phyloP scores from a whole-genome alignment of 2,113 vertebrate genomes.

The Synchiropus splendidus region DNA sequence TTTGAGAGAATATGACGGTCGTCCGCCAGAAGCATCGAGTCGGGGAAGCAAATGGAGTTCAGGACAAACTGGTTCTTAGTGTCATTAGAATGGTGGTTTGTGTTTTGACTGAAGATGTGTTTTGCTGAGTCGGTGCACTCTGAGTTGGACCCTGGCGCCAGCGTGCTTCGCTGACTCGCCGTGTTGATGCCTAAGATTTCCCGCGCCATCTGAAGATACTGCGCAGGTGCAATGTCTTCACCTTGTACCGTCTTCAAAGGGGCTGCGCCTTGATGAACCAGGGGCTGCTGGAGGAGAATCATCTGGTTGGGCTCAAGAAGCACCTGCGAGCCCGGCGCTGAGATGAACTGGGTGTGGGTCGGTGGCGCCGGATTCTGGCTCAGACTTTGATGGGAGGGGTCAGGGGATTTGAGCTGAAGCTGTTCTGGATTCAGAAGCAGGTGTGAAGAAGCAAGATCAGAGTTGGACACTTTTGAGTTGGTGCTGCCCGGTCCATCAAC shows the following conservation, averaged over 20 bases:
- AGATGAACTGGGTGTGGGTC: conserved; percentile 75
- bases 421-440: conserved; percentile 72
- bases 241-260: conserved; percentile 70
- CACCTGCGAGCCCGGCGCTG: conserved; percentile 79
- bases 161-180: conserved; percentile 67
- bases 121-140: conserved; percentile 78
- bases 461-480: conserved; percentile 72
- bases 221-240: conserved; percentile 61
- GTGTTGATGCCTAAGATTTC: conserved; percentile 72
- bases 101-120: conserved; percentile 76
- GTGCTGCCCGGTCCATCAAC: conserved; percentile 59
- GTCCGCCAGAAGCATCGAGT: conserved; percentile 87
- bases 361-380: conserved; percentile 69
- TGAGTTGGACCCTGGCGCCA: conserved; percentile 70
- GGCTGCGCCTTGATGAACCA: conserved; percentile 72
- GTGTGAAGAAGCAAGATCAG: conserved; percentile 73
- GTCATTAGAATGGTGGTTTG: conserved; percentile 71
- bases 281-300: conserved; percentile 82
- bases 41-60: conserved; percentile 91
- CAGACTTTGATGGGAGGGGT: conserved; percentile 70
- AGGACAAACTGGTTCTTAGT: conserved; percentile 90
- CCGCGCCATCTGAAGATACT: conserved; percentile 84
- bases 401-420: conserved; percentile 76
- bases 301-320: conserved; percentile 83
- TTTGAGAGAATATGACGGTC: conserved; percentile 94